A percentile compares a stretch with the other conserved stretches of the same genome.
Conservation (phyloP, 2,113 vertebrate genomes). For the Osmerus eperlanus region DNA sequence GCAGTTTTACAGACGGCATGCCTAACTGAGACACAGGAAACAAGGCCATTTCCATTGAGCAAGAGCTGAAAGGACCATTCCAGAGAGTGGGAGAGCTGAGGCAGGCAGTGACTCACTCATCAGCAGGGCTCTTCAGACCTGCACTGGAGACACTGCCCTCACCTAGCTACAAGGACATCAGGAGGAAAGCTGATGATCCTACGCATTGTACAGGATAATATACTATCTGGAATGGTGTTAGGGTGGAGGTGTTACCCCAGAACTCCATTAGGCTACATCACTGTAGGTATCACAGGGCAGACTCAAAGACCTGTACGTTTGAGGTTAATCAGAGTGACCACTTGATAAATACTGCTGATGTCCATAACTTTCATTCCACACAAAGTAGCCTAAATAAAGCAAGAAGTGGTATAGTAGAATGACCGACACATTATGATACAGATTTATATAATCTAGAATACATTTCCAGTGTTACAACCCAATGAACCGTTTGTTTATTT, state of each 20-base stretch:
- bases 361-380: too few relatives aligned
- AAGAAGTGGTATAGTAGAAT: too few relatives aligned
- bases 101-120: slow-evolving; percentile 60
- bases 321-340: too few relatives aligned
- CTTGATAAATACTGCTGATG: too few relatives aligned
- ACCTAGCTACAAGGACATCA: slow-evolving; percentile 10
- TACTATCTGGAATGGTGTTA: slow-evolving; percentile 30
- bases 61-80: slow-evolving; percentile 51
- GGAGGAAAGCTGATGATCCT: background rate
- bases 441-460: too few relatives aligned
- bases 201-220: too few relatives aligned
- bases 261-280: background rate
- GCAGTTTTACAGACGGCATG: slow-evolving; percentile 31
- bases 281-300: background rate
- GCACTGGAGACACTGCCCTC: slow-evolving; percentile 49
- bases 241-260: slow-evolving; percentile 11
- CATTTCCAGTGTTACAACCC: too few relatives aligned
- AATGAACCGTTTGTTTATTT: too few relatives aligned
- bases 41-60: slow-evolving; percentile 51
- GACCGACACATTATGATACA: too few relatives aligned
- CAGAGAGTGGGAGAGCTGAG: slow-evolving; percentile 59
- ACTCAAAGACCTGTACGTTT: too few relatives aligned
- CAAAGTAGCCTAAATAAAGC: too few relatives aligned
- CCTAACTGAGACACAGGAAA: slow-evolving; percentile 47
- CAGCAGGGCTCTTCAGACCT: slow-evolving; percentile 53